These are phyloP conservation scores for Phalanger gymnotis DNA, from an alignment of 2,797 vertebrate genomes.

Conservation along the genomic window DNA sequence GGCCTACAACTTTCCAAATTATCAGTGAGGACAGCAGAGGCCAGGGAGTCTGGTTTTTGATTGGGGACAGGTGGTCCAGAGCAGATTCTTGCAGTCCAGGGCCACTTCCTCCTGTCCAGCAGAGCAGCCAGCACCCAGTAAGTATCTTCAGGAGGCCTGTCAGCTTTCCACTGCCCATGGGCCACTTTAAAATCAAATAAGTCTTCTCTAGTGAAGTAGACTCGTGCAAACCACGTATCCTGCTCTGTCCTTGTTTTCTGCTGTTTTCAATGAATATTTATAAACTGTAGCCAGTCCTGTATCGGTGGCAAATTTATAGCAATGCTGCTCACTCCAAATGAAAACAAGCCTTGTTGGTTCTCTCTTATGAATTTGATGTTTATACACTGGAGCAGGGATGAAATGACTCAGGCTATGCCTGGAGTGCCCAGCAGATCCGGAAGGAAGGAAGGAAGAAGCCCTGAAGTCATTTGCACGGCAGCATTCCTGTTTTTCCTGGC, in stretches of 20 bases:
- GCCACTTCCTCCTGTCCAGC: no score
- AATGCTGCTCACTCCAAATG: neutral
- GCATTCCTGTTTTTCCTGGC: neutral
- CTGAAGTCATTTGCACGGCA: neutral
- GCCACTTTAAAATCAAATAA: neutral
- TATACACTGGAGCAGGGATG: neutral
- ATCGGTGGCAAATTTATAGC: slow-evolving; percentile 4
- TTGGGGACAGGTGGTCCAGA: neutral
- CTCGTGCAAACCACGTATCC: neutral
- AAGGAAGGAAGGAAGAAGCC: neutral
- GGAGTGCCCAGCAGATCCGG: neutral
- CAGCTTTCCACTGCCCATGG: neutral
- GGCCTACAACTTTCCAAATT: neutral
- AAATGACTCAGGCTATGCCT: neutral
- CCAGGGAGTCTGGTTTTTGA: neutral
- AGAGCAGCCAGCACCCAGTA: fast-evolving
- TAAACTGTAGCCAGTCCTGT: neutral
- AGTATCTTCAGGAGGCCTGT: neutral
- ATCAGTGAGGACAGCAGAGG: no score
- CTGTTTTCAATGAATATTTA: neutral
- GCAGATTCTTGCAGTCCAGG: neutral
- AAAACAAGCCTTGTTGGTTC: neutral
- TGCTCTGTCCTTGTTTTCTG: neutral
- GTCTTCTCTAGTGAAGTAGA: neutral
- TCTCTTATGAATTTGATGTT: neutral